Evolutionary conservation across 2,888 invertebrate genomes (phyloP).

Genomic region (Pammene aurita): DNA sequence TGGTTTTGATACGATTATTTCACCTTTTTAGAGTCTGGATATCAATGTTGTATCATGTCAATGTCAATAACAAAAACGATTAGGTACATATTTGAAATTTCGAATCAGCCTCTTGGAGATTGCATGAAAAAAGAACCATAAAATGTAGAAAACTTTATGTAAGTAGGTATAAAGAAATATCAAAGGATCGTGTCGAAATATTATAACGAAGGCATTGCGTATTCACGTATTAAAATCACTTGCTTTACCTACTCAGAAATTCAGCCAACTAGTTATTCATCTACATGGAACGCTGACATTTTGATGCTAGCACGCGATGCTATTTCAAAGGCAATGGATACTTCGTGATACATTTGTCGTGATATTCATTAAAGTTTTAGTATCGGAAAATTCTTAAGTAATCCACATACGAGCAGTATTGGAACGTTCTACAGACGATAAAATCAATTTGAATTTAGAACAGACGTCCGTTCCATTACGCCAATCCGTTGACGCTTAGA

Average conservation of each 20-base stretch:
- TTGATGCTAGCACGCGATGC: conserved; percentile 40
- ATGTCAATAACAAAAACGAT: too few relatives aligned
- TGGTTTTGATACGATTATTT: too few relatives aligned
- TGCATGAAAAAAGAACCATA: too few relatives aligned
- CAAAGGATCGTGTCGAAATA: background rate
- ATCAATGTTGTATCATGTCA: too few relatives aligned
- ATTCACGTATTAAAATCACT: conserved; percentile 38
- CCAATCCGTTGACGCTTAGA: conserved; percentile 58
- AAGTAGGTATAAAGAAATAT: background rate
- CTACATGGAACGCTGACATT: conserved; percentile 38
- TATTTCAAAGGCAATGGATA: conserved; percentile 34
- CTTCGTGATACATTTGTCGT: conserved; percentile 14
- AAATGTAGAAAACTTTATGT: background rate
- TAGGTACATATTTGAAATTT: too few relatives aligned
- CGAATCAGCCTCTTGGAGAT: background rate
- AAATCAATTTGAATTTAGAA: conserved; percentile 54
- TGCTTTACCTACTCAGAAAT: conserved; percentile 32
- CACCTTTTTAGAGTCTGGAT: too few relatives aligned
- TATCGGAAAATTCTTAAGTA: conserved; percentile 1
- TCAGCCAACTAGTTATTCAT: conserved; percentile 36
- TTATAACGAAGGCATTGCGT: conserved; percentile 27
- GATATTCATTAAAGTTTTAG: conserved; percentile 32
- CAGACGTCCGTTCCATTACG: conserved; percentile 68
- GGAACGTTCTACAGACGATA: conserved; percentile 48
- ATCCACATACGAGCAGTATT: conserved; percentile 42